phyloP scores from a whole-genome alignment of 2,888 invertebrate species.

The Ectropis crepuscularia region DNA sequence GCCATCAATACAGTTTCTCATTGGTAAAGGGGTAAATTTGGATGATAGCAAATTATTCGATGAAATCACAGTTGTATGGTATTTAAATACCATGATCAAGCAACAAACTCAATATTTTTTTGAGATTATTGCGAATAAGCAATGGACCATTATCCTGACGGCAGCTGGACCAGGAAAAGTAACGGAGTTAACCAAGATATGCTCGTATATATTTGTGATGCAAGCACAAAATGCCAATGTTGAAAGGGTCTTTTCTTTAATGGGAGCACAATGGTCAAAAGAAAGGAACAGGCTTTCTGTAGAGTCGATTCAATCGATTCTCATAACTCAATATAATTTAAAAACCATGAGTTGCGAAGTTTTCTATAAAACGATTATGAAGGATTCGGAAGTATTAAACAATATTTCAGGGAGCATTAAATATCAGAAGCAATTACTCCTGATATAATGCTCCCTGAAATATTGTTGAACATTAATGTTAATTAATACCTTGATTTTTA shows the following conservation, averaged over 20 bases:
- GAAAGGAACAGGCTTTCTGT: not conserved
- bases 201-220: constrained; percentile 25
- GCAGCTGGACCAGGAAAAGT: constrained; percentile 18
- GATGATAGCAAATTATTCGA: not conserved
- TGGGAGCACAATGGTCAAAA: too few species aligned
- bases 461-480: too few species aligned
- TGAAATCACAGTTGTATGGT: not conserved
- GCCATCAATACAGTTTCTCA: not conserved
- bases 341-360: constrained; percentile 21
- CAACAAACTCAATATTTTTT: not conserved
- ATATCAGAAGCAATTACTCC: not conserved
- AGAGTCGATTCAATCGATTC: constrained; percentile 9
- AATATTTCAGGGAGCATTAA: constrained; percentile 13
- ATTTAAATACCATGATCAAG: not conserved
- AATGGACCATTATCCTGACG: constrained; percentile 23
- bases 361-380: constrained; percentile 24
- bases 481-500: not conserved
- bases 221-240: constrained; percentile 27
- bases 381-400: constrained; percentile 20
- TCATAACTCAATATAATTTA: constrained; percentile 18
- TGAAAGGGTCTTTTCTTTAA: constrained; percentile 26
- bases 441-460: too few species aligned
- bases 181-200: constrained; percentile 18
- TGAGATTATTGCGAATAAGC: constrained; percentile 16
- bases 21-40: not conserved